These are phyloP conservation scores for Brachymystax lenok DNA, from an alignment of 2,797 vertebrate species.

Conservation along the genomic window DNA sequence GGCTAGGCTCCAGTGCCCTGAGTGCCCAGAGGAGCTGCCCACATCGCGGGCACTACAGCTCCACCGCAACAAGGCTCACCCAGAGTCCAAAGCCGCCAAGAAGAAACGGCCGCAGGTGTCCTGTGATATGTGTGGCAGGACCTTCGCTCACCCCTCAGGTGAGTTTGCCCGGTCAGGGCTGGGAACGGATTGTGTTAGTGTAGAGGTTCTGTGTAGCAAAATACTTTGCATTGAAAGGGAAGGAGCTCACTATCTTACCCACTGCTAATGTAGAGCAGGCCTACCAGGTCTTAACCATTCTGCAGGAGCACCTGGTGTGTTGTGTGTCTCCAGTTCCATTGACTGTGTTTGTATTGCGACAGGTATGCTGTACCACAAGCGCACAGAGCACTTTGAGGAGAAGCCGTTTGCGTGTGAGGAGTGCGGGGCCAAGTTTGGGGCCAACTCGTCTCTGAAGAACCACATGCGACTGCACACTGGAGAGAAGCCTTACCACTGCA, in stretches of 20 bases:
- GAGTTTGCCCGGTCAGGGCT: not conserved
- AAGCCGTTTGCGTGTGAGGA: conserved; percentile 86
- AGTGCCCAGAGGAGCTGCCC: conserved; percentile 63
- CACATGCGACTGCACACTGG: conserved; percentile 87
- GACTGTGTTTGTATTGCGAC: not conserved
- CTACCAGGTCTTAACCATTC: not conserved
- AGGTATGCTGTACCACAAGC: conserved; percentile 91
- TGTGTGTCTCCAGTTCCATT: not conserved
- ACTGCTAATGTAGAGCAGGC: not conserved
- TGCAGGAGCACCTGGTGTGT: not conserved
- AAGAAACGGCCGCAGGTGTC: conserved; percentile 73
- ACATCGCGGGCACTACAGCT: conserved; percentile 77
- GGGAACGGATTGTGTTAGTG: not conserved
- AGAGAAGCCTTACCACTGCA: conserved; percentile 86
- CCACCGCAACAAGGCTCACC: conserved; percentile 74
- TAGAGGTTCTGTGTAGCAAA: too few relatives aligned
- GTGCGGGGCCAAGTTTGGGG: conserved; percentile 84
- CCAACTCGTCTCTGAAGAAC: conserved; percentile 90
- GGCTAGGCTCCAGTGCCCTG: conserved; percentile 70
- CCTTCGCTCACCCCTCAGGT: conserved; percentile 89
- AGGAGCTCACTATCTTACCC: not conserved
- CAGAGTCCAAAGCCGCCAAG: conserved; percentile 54
- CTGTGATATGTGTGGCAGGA: conserved; percentile 83
- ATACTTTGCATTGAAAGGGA: too few relatives aligned
- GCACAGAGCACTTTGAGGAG: conserved; percentile 88